Conservation (phyloP, 2,113 vertebrate genomes). For the Tychaedon coryphoeus region DNA sequence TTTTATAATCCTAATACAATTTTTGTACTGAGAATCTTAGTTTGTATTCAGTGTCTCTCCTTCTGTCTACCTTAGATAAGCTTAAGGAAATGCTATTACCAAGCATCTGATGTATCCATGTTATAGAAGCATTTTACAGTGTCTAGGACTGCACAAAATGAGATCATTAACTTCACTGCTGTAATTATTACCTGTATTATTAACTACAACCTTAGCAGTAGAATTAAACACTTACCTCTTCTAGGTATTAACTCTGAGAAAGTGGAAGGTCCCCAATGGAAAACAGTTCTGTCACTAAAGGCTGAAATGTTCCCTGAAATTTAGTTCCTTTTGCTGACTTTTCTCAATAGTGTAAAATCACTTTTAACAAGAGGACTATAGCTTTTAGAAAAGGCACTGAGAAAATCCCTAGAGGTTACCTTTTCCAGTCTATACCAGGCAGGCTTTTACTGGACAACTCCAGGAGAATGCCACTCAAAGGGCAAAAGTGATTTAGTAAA, state of each 20-base stretch:
- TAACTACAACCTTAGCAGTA: constrained; percentile 30
- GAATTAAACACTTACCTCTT: constrained; percentile 49
- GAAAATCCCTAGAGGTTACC: background rate
- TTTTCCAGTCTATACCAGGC: background rate
- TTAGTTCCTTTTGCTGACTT: background rate
- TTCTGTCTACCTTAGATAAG: background rate
- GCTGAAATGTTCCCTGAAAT: background rate
- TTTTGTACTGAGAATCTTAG: background rate
- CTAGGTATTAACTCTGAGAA: background rate
- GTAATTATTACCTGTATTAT: constrained; percentile 50
- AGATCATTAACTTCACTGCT: constrained; percentile 66
- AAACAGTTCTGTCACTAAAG: background rate
- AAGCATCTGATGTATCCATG: background rate
- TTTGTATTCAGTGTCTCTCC: background rate
- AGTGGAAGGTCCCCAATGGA: background rate
- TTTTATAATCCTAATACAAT: background rate
- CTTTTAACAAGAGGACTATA: background rate
- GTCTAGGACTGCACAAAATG: constrained; percentile 9
- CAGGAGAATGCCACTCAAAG: background rate
- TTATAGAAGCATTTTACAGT: constrained; percentile 2
- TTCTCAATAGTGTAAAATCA: background rate
- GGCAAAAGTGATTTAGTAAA: background rate
- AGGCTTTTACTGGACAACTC: background rate
- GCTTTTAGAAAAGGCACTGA: background rate
- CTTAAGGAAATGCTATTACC: constrained; percentile 4